phyloP scores from a whole-genome alignment of 64 coral and sea anemone genomes.

The Actinia tenebrosa region DNA sequence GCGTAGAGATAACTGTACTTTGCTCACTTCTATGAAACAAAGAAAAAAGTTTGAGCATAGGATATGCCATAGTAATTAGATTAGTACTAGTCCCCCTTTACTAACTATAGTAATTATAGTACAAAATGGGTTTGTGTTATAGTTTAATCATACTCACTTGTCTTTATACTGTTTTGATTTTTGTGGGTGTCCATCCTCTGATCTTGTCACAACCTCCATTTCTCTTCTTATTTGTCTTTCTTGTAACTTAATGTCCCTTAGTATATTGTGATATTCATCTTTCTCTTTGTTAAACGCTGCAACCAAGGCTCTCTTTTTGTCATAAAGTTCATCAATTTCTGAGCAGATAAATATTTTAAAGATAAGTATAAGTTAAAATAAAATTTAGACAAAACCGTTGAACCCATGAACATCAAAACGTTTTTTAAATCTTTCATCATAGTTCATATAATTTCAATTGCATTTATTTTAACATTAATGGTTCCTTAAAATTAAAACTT shows the following conservation, averaged over 20 bases:
- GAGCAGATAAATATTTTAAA: neutral
- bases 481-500: too few relatives aligned
- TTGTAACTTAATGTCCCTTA: neutral
- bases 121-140: too few relatives aligned
- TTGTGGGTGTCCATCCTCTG: neutral
- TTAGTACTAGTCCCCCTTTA: neutral
- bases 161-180: neutral
- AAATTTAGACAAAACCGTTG: too few relatives aligned
- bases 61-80: too few relatives aligned
- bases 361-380: too few relatives aligned
- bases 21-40: neutral
- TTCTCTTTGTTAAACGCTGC: constrained; percentile 23
- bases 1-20: neutral
- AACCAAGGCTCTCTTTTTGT: constrained; percentile 13
- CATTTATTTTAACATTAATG: too few relatives aligned
- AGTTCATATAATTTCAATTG: too few relatives aligned
- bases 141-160: neutral
- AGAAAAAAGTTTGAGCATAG: neutral
- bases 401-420: too few relatives aligned
- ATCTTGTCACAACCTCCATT: neutral
- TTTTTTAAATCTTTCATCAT: too few relatives aligned
- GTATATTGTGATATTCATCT: neutral
- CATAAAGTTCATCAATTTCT: constrained; percentile 37
- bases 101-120: too few relatives aligned
- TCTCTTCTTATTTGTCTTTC: constrained; percentile 25